phyloP scores from a whole-genome alignment of 2,113 vertebrate genomes.

The Peromyscus polionotus region DNA sequence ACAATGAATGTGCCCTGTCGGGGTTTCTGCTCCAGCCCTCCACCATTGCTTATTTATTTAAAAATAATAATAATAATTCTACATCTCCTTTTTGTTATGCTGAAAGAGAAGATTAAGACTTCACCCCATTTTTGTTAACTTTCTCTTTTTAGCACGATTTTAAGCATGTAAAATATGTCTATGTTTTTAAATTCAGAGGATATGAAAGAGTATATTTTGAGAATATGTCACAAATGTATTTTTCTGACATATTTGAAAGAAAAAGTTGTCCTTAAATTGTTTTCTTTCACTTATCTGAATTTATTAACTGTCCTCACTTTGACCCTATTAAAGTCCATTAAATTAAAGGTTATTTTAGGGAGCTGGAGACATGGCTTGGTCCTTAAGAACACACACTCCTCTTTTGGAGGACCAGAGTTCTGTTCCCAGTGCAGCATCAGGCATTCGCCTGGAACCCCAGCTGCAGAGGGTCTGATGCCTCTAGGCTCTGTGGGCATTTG shows the following conservation, averaged over 20 bases:
- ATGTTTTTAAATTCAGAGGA: slow-evolving; percentile 54
- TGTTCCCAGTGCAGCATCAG: background rate
- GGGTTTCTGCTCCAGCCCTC: slow-evolving; percentile 59
- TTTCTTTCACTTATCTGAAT: slow-evolving; percentile 19
- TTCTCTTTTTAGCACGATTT: slow-evolving; percentile 19
- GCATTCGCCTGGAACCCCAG: background rate
- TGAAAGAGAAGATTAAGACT: slow-evolving; percentile 41
- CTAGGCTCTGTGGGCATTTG: background rate
- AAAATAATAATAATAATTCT: slow-evolving; percentile 8
- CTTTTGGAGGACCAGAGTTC: background rate
- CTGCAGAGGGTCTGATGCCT: background rate
- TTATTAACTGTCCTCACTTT: slow-evolving; percentile 52
- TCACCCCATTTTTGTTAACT: slow-evolving; percentile 30
- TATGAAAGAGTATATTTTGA: slow-evolving; percentile 20
- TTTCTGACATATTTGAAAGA: background rate
- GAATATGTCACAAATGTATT: background rate
- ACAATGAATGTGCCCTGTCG: background rate
- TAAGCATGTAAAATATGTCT: background rate
- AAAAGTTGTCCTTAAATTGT: background rate
- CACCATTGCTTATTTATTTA: slow-evolving; percentile 11
- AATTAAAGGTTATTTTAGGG: background rate
- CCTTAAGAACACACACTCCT: background rate
- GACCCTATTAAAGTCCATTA: background rate
- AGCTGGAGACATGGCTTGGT: background rate
- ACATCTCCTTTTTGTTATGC: background rate